Evolutionary conservation across 2,888 invertebrate genomes (phyloP).

Genomic region (Cotesia congregata): DNA sequence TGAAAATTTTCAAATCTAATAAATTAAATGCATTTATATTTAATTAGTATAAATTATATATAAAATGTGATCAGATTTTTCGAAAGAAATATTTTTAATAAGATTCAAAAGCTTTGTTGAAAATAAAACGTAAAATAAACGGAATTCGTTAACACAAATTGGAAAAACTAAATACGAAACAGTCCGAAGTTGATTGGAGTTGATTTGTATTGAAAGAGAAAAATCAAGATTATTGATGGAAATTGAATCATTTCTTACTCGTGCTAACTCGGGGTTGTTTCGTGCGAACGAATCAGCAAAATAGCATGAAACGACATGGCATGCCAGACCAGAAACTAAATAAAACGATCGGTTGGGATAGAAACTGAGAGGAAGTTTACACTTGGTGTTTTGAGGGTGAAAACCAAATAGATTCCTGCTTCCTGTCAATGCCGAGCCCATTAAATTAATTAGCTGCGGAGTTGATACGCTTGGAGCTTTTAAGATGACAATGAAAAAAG

Average conservation of each 20-base stretch:
- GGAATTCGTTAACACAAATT: no score
- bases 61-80: no score
- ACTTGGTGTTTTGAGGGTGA: constrained; percentile 30
- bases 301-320: neutral
- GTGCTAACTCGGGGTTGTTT: neutral
- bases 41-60: no score
- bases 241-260: neutral
- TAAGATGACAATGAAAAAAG: neutral
- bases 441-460: constrained; percentile 28
- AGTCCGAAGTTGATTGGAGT: neutral
- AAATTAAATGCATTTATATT: no score
- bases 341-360: neutral
- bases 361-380: constrained; percentile 21
- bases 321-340: neutral
- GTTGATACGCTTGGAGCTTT: constrained; percentile 16
- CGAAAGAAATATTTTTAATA: no score
- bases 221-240: neutral
- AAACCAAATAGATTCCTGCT: constrained; percentile 33
- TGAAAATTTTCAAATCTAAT: no score
- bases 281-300: neutral
- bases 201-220: neutral
- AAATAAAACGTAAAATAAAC: no score
- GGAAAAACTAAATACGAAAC: no score
- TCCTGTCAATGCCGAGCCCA: constrained; percentile 26
- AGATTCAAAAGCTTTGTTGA: no score